These are phyloP conservation scores for Pangasius sanitwongsei DNA, from an alignment of 2,797 vertebrate species.

Conservation along the genomic window DNA sequence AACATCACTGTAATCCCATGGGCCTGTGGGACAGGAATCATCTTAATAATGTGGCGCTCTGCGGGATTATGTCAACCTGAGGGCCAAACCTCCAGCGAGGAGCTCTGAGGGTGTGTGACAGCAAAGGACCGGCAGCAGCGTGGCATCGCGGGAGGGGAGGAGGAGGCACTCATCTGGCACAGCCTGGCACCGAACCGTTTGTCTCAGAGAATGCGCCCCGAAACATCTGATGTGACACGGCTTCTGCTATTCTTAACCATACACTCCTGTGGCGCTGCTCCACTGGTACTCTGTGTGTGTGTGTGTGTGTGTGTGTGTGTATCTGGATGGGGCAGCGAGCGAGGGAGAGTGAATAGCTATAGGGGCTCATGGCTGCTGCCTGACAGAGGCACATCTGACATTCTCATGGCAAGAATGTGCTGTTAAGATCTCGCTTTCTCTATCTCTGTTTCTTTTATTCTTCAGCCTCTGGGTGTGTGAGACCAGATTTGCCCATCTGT, in stretches of 20 bases:
- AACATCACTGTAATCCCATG: slow-evolving; percentile 50
- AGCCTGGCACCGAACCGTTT: slow-evolving; percentile 50
- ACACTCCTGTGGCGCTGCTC: slow-evolving; percentile 65
- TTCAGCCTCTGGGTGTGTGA: slow-evolving; percentile 48
- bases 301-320: neutral
- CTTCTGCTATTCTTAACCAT: slow-evolving; percentile 78
- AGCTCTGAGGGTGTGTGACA: slow-evolving; percentile 70
- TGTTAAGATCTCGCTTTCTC: slow-evolving; percentile 33
- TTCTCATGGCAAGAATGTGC: slow-evolving; percentile 42
- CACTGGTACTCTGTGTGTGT: slow-evolving; percentile 27
- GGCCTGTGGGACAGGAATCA: slow-evolving; percentile 53
- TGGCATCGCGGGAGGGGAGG: slow-evolving; percentile 42
- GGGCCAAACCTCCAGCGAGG: slow-evolving; percentile 58
- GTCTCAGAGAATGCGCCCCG: slow-evolving; percentile 52
- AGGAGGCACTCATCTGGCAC: slow-evolving; percentile 52
- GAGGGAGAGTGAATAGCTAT: slow-evolving; percentile 24
- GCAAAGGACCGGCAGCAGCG: slow-evolving; percentile 54
- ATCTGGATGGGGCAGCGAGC: slow-evolving; percentile 1
- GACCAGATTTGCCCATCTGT: slow-evolving; percentile 53
- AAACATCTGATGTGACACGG: slow-evolving; percentile 76
- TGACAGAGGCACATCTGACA: slow-evolving; percentile 55
- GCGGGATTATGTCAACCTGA: slow-evolving; percentile 68
- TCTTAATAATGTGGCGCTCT: slow-evolving; percentile 56
- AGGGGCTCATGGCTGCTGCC: slow-evolving; percentile 37
- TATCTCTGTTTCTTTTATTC: slow-evolving; percentile 20